These are phyloP conservation scores for Bambusicola thoracicus DNA, from an alignment of 2,113 vertebrate genomes.

Conservation along the genomic window DNA sequence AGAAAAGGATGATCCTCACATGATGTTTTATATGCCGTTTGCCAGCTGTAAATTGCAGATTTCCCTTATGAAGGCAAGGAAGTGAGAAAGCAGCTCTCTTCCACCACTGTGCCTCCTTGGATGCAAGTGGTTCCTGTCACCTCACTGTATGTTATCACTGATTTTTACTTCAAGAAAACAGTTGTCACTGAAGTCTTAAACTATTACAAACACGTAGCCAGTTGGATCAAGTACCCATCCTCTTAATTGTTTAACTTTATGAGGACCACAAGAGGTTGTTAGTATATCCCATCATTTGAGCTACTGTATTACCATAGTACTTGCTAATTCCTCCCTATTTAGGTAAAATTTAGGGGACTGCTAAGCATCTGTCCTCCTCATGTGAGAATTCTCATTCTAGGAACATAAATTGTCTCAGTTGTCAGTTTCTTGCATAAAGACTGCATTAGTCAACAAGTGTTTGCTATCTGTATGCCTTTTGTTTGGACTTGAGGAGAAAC, in stretches of 20 bases:
- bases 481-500: not conserved
- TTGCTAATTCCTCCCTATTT: not conserved
- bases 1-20: no score
- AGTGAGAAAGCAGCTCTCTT: not conserved
- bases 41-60: no score
- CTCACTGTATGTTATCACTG: not conserved
- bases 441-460: not conserved
- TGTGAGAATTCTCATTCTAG: not conserved
- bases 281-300: not conserved
- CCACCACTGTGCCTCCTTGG: rapidly evolving
- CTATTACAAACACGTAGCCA: not conserved
- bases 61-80: not conserved
- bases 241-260: not conserved
- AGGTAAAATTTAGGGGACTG: not conserved
- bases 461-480: not conserved
- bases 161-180: not conserved
- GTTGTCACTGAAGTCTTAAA: not conserved
- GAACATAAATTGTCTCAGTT: not conserved
- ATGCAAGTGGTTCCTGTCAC: not conserved
- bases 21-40: rapidly evolving
- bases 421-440: not conserved
- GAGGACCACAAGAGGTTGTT: not conserved
- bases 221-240: not conserved
- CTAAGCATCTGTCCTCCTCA: not conserved
- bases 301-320: not conserved